Base-by-base conservation (phyloP, 2,888 invertebrate genomes). In the Ennomos erosarius region DNA sequence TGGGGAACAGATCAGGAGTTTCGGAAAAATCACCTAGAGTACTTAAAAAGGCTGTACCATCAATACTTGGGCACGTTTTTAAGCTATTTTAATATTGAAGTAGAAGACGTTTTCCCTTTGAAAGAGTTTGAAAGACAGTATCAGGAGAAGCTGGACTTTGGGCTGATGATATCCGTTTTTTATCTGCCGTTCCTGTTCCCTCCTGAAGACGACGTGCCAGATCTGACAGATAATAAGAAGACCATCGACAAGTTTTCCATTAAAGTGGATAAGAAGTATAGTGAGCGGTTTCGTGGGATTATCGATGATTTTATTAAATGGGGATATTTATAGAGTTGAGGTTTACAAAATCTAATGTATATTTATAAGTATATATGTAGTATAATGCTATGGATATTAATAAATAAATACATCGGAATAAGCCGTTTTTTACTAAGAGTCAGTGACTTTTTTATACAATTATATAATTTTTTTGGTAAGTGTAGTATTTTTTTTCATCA, bases 41-140 rank as follows among this genome's bases (percentile, higher is more conserved):
- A 76, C 13, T 62, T 87, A 0, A 84, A 82, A 44, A 62, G 76
- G 2, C 8, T 79, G 1, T 87, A 87, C 43, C 72, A 78, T 39
- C 62, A 78, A 0, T 67, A 73, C 11, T 64, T 87, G 46, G 56
- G 63, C 1, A 57, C 48, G 0, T 84, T 78, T 56, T 51, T 87
- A 0, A 51, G 64, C 8, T 67, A 79, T 53, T 88, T 85, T 42
- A 59, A 62, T 0, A 67, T 85, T 5, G 64, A 79, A 4, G 71
- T 82, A 0, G 64, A 70, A 8, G 46, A 71, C 0, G 70, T 79
- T 2, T 85, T 75, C 59, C 69, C 83, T 0, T 75, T 65, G 13
- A 48, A 59, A 5, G 73, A 70, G 37, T 87, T 82, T 59, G 83
- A 87, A 9, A 68, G 51, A 10, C 61, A 75, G 16, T 85, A 68